phyloP scores from a whole-genome alignment of 2,888 invertebrate species.

The Pegoplata infirma region DNA sequence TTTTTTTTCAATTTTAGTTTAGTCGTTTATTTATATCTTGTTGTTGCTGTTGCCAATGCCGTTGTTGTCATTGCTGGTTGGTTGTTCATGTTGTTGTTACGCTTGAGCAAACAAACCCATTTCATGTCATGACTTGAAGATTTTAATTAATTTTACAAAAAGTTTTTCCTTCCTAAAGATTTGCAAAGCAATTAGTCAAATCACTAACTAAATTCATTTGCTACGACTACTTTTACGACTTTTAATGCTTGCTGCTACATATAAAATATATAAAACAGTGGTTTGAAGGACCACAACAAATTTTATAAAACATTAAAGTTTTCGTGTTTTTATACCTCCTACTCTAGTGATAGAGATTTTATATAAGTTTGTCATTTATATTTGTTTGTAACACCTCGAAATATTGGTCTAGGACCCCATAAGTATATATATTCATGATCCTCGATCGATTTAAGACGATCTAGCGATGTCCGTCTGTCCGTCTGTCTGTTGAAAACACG shows the following conservation, averaged over 20 bases:
- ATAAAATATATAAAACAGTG: background rate
- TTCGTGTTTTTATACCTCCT: no score
- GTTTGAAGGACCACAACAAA: no score
- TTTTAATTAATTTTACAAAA: conserved; percentile 63
- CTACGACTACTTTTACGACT: conserved; percentile 14
- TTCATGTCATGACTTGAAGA: conserved; percentile 62
- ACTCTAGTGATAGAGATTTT: no score
- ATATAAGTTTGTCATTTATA: no score
- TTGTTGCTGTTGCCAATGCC: background rate
- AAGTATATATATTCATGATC: no score
- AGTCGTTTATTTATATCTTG: conserved; percentile 24
- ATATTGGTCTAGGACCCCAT: no score
- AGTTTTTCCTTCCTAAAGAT: conserved; percentile 54
- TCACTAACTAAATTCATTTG: conserved; percentile 59
- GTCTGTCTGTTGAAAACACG: no score
- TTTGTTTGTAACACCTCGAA: no score
- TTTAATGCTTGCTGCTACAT: no score
- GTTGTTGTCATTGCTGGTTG: background rate
- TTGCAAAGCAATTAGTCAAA: conserved; percentile 63
- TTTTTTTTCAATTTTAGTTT: conserved; percentile 33
- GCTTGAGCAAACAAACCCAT: conserved; percentile 58
- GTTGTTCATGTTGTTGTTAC: conserved; percentile 46
- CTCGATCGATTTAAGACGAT: no score
- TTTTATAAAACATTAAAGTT: no score
- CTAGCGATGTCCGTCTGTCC: no score